Conservation (phyloP, 2,888 invertebrate species). For the Xestia rhomboidea region DNA sequence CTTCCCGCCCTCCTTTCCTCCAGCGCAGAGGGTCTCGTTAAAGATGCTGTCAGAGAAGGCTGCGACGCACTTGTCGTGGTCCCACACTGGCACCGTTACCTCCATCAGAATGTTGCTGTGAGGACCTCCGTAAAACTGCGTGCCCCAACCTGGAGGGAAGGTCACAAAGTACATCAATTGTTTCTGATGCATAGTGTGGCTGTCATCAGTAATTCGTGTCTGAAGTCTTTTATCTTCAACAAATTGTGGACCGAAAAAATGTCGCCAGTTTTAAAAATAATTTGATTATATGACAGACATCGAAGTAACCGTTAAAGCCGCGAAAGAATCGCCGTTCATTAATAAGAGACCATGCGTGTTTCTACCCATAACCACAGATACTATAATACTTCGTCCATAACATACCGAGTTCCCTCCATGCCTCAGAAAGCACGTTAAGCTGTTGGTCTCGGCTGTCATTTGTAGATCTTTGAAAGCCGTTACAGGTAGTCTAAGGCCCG, state of each 20-base stretch:
- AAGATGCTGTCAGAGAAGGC: conserved; percentile 91
- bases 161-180: not conserved
- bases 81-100: conserved; percentile 95
- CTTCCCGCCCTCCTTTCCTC: conserved; percentile 93
- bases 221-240: not conserved
- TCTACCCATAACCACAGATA: no score
- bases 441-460: no score
- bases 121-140: conserved; percentile 93
- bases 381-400: no score
- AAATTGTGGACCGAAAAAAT: not conserved
- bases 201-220: not conserved
- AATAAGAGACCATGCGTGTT: not conserved
- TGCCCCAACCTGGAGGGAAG: conserved; percentile 93
- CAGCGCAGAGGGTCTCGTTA: conserved; percentile 94
- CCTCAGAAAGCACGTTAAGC: no score
- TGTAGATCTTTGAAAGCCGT: no score
- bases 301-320: no score
- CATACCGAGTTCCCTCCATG: no score
- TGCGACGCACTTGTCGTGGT: conserved; percentile 91
- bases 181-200: not conserved
- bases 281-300: not conserved
- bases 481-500: no score
- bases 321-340: not conserved
- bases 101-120: conserved; percentile 93
- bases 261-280: not conserved